A percentile compares a stretch with the other conserved stretches of the same genome.
phyloP scores from a whole-genome alignment of 2,113 vertebrate genomes.

The Gymnarchus niloticus region DNA sequence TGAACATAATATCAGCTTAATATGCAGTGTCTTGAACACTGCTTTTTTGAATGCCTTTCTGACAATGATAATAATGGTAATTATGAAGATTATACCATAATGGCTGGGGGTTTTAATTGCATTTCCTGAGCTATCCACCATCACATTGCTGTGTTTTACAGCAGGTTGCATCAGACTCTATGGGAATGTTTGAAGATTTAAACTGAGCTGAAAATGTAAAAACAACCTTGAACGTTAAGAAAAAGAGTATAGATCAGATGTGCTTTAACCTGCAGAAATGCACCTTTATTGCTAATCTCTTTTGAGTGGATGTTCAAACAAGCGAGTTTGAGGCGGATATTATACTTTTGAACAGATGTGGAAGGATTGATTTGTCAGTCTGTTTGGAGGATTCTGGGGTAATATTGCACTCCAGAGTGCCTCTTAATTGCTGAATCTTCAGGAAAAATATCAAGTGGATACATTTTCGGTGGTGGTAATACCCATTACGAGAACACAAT shows the following conservation, averaged over 20 bases:
- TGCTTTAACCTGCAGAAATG: background rate
- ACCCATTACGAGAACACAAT: background rate
- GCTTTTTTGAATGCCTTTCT: slow-evolving; percentile 59
- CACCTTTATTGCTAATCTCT: slow-evolving; percentile 2
- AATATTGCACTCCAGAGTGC: background rate
- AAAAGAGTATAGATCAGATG: background rate
- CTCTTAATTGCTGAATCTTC: background rate
- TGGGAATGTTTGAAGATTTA: slow-evolving; percentile 53
- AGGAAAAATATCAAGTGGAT: background rate
- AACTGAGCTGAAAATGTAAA: slow-evolving; percentile 37
- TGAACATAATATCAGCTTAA: slow-evolving; percentile 59
- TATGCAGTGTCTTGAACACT: slow-evolving; percentile 55
- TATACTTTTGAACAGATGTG: slow-evolving; percentile 1
- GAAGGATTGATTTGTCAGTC: background rate
- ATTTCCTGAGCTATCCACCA: slow-evolving; percentile 45
- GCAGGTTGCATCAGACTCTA: slow-evolving; percentile 61
- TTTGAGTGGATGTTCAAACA: background rate
- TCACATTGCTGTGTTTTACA: slow-evolving; percentile 53
- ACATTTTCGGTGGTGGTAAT: slow-evolving; percentile 7
- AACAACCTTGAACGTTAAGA: slow-evolving; percentile 16
- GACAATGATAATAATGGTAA: slow-evolving; percentile 65
- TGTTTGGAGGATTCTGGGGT: background rate
- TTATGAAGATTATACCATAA: slow-evolving; percentile 68
- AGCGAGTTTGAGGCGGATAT: background rate
- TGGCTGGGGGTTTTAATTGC: slow-evolving; percentile 59